A percentile compares a stretch with the other conserved stretches of the same genome.
Evolutionary conservation across 2,888 invertebrate genomes (phyloP).

Genomic region (Hipparchia semele): DNA sequence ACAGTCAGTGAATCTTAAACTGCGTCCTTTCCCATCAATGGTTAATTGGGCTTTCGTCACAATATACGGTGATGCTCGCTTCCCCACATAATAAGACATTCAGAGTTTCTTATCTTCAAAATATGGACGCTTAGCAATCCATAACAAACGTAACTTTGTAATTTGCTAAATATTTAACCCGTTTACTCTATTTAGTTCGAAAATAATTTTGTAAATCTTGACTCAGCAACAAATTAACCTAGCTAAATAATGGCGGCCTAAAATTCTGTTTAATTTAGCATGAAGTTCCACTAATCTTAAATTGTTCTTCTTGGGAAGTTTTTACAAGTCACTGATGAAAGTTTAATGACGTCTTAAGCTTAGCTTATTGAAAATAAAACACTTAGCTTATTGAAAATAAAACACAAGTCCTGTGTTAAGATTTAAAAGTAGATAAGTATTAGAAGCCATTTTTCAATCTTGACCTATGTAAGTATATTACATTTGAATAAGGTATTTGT

Average conservation of each 20-base stretch:
- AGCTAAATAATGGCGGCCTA: constrained; percentile 40
- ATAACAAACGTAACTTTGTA: not conserved
- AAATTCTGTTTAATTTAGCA: constrained; percentile 50
- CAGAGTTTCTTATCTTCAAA: too few species aligned
- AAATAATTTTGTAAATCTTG: constrained; percentile 18
- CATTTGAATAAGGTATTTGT: not conserved
- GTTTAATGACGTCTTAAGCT: constrained; percentile 35
- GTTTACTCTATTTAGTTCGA: not conserved
- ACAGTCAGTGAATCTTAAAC: too few species aligned
- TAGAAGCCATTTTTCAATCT: not conserved
- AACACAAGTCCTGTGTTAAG: not conserved
- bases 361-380: constrained; percentile 21
- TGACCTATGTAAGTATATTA: not conserved
- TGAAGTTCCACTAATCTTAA: constrained; percentile 47
- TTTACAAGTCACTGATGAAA: constrained; percentile 46
- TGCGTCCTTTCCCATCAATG: too few species aligned
- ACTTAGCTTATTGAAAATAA: constrained; percentile 20
- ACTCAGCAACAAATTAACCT: constrained; percentile 32
- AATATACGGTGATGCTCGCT: too few species aligned
- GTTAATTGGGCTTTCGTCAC: too few species aligned
- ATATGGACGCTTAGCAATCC: too few species aligned
- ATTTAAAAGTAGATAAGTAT: not conserved
- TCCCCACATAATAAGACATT: too few species aligned
- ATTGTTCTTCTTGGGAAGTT: constrained; percentile 47
- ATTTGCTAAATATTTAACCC: constrained; percentile 12